Conservation (phyloP, 2,113 vertebrate species). For the Gymnarchus niloticus region DNA sequence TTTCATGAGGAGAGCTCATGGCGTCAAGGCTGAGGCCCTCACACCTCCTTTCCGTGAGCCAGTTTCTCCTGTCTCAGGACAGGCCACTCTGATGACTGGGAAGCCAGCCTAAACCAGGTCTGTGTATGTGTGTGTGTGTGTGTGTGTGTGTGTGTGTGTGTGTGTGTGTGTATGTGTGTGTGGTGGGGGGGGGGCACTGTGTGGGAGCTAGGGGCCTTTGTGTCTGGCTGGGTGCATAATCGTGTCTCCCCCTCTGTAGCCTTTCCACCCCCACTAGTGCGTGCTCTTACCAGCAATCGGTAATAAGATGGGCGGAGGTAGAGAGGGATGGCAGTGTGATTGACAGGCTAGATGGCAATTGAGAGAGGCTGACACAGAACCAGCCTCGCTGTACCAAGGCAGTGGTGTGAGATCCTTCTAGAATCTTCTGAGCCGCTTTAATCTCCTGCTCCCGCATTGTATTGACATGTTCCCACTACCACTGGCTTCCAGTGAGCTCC, state of each 20-base stretch:
- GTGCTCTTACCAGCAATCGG: neutral
- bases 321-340: neutral
- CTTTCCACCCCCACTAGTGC: neutral
- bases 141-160: too few relatives aligned
- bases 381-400: neutral
- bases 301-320: neutral
- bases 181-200: neutral
- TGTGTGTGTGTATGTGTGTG: too few relatives aligned
- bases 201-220: neutral
- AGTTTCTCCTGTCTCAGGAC: too few relatives aligned
- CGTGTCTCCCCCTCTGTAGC: constrained; percentile 2
- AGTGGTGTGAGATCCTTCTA: constrained; percentile 7
- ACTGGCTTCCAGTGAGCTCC: neutral
- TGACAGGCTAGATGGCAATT: neutral
- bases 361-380: neutral
- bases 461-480: neutral
- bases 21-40: neutral
- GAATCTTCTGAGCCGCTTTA: neutral
- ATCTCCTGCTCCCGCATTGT: neutral
- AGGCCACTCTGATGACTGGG: too few relatives aligned
- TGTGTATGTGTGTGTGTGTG: too few relatives aligned
- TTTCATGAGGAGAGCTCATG: constrained; percentile 38
- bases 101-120: too few relatives aligned
- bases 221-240: constrained; percentile 47
- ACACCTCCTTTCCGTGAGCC: neutral